A percentile compares a stretch with the other conserved stretches of the same genome.
Evolutionary conservation across 2,113 vertebrate species (phyloP).

Genomic region (Anarhynchus alexandrinus): DNA sequence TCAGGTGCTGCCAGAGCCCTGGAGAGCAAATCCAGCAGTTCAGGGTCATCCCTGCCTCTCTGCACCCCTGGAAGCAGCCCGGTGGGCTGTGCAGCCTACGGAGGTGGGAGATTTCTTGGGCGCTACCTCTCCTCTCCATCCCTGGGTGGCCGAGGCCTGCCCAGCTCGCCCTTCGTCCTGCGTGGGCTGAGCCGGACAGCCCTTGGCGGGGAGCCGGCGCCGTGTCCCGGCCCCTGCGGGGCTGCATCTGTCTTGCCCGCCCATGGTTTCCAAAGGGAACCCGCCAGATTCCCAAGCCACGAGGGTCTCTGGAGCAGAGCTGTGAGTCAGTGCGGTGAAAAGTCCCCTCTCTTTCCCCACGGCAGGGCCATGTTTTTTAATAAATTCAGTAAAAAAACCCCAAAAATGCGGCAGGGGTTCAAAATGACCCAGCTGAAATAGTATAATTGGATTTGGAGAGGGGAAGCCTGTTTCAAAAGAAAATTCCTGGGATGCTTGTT

Average conservation of each 20-base stretch:
- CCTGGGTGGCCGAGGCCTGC: not conserved
- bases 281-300: not conserved
- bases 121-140: not conserved
- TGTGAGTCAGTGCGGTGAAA: not conserved
- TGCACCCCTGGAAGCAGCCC: not conserved
- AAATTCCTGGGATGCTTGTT: slow-evolving; percentile 65
- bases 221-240: fast-evolving
- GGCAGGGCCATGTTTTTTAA: not conserved
- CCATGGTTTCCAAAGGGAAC: not conserved
- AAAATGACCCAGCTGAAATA: slow-evolving; percentile 48
- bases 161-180: not conserved
- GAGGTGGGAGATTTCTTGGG: not conserved
- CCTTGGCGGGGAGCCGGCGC: not conserved
- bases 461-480: slow-evolving; percentile 56
- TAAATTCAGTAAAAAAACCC: not conserved
- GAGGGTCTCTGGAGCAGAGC: not conserved
- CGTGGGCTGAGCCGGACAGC: fast-evolving
- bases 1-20: not conserved
- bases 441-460: slow-evolving; percentile 53
- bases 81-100: not conserved
- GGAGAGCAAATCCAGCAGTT: not conserved
- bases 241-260: not conserved
- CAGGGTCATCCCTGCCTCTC: fast-evolving
- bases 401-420: not conserved
- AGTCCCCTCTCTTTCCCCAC: not conserved